phyloP scores from a whole-genome alignment of 1,140 invertebrate genomes.

The Ceratina australensis region DNA sequence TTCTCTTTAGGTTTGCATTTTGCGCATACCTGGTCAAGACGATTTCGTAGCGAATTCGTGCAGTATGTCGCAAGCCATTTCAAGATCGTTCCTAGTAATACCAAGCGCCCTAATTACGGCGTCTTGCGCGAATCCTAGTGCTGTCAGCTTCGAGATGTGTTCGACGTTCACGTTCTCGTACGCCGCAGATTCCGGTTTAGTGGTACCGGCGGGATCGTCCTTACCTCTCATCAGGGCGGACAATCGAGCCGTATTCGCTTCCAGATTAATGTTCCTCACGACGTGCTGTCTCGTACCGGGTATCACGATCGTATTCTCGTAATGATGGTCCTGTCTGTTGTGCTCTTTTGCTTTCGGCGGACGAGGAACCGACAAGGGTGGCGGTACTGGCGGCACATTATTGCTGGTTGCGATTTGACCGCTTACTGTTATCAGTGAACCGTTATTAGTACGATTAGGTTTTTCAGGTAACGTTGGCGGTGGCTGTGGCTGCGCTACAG shows the following conservation, averaged over 20 bases:
- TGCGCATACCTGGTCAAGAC: constrained; percentile 75
- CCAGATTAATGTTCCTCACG: constrained; percentile 75
- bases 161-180: constrained; percentile 96
- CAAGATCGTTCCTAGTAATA: constrained; percentile 94
- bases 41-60: constrained; percentile 92
- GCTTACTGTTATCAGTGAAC: constrained; percentile 43
- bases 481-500: constrained; percentile 40
- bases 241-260: constrained; percentile 71
- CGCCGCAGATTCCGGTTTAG: constrained; percentile 73
- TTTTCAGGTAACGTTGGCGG: constrained; percentile 73
- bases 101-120: constrained; percentile 93
- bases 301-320: constrained; percentile 82
- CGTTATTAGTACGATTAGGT: constrained; percentile 56
- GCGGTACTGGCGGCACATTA: constrained; percentile 72
- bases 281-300: constrained; percentile 80
- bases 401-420: constrained; percentile 52
- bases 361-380: constrained; percentile 72
- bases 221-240: constrained; percentile 75
- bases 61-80: constrained; percentile 97
- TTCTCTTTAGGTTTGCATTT: constrained; percentile 28
- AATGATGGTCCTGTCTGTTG: constrained; percentile 80
- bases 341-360: constrained; percentile 70
- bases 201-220: constrained; percentile 67
- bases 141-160: constrained; percentile 91
- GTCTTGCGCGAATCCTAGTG: constrained; percentile 93